Evolutionary conservation across 2,797 vertebrate species (phyloP).

Genomic region (Xenopus petersii): DNA sequence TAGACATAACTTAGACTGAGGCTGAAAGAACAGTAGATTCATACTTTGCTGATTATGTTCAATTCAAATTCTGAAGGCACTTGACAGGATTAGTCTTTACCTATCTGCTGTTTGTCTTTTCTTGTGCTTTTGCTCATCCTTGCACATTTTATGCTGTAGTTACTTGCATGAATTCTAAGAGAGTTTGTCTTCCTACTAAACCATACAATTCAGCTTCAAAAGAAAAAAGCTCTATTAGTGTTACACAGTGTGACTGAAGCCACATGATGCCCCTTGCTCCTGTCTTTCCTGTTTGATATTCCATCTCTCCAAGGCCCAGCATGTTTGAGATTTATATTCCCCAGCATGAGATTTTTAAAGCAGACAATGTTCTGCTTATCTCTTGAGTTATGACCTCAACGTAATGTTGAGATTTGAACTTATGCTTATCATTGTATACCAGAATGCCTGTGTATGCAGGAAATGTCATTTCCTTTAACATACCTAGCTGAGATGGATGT

Average conservation of each 20-base stretch:
- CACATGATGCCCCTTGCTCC: conserved; percentile 36
- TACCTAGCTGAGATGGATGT: conserved; percentile 28
- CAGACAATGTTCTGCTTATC: conserved; percentile 39
- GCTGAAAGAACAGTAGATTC: background rate
- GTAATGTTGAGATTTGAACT: conserved; percentile 33
- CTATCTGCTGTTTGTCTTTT: conserved; percentile 24
- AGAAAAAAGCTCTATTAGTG: conserved; percentile 48
- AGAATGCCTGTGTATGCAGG: conserved; percentile 32
- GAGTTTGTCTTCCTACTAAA: conserved; percentile 43
- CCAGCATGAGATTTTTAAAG: conserved; percentile 44
- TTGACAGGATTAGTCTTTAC: conserved; percentile 35
- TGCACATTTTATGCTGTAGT: conserved; percentile 34
- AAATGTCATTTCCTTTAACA: conserved; percentile 24
- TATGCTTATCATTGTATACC: conserved; percentile 4
- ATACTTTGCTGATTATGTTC: conserved; percentile 9
- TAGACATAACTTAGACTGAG: too few relatives aligned
- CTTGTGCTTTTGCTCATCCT: conserved; percentile 30
- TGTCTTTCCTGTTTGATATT: conserved; percentile 44
- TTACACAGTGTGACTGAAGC: conserved; percentile 47
- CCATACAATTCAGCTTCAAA: conserved; percentile 43
- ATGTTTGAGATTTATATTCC: conserved; percentile 38
- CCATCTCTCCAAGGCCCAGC: conserved; percentile 34
- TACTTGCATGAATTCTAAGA: conserved; percentile 41
- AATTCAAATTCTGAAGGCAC: conserved; percentile 23
- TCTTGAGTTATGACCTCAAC: conserved; percentile 43